phyloP scores from a whole-genome alignment of 2,888 invertebrate species.

The Lochmaea crataegi region DNA sequence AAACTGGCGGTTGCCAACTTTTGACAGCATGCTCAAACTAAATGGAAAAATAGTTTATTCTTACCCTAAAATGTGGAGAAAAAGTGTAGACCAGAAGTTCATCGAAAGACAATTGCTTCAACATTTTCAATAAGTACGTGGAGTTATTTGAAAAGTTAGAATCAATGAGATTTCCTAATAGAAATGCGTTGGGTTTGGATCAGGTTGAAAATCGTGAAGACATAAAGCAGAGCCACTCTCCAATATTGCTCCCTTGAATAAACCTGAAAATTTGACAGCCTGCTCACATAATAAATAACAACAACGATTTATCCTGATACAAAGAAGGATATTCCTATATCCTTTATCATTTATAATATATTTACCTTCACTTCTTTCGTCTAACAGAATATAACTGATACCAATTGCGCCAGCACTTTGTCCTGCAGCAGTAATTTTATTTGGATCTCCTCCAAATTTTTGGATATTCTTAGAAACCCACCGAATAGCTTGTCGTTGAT shows the following conservation, averaged over 20 bases:
- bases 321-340: too few relatives aligned
- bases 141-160: not conserved
- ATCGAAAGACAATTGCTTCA: not conserved
- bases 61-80: not conserved
- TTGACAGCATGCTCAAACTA: too few relatives aligned
- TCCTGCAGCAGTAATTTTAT: not conserved
- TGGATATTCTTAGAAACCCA: slow-evolving; percentile 12
- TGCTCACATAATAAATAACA: not conserved
- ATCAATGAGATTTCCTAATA: not conserved
- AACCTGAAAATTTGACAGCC: not conserved
- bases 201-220: slow-evolving; percentile 1
- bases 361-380: not conserved
- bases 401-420: slow-evolving; percentile 1
- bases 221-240: slow-evolving; percentile 14
- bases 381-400: not conserved
- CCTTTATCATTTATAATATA: not conserved
- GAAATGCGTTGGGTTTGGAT: not conserved
- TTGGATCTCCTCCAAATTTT: slow-evolving; percentile 10
- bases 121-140: not conserved
- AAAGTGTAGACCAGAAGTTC: not conserved
- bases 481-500: slow-evolving; percentile 1
- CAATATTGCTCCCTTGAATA: slow-evolving; percentile 15
- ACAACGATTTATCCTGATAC: not conserved
- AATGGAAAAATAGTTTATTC: not conserved
- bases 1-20: too few relatives aligned